Evolutionary conservation across 2,113 vertebrate species (phyloP).

Genomic region (Catharus bicknelli): DNA sequence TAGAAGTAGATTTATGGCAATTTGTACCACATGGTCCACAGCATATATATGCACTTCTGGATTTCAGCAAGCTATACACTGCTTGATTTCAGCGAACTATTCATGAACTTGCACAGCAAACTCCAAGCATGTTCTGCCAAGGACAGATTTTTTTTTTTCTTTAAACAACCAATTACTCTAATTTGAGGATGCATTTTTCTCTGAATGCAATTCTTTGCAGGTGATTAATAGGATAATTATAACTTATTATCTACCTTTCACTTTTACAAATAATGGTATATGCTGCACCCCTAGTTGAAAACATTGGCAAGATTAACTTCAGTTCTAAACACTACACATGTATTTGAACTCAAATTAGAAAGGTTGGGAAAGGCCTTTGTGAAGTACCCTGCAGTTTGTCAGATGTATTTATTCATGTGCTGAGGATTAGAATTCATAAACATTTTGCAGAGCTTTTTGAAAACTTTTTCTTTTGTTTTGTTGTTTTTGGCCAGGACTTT

Average conservation of each 20-base stretch:
- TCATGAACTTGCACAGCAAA: background rate
- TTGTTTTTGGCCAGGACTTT: conserved; percentile 75
- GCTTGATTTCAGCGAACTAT: background rate
- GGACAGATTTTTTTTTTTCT: background rate
- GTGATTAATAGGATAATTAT: conserved; percentile 81
- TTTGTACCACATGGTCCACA: background rate
- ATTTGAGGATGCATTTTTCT: conserved; percentile 65
- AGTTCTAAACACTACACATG: conserved; percentile 58
- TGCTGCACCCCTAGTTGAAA: conserved; percentile 39
- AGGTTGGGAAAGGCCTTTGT: conserved; percentile 74
- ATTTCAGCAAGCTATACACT: background rate
- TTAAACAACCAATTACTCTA: conserved; percentile 55
- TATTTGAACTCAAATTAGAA: conserved; percentile 82
- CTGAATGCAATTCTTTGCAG: conserved; percentile 51
- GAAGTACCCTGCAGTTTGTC: conserved; percentile 81
- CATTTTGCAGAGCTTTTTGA: conserved; percentile 73
- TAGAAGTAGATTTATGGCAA: background rate
- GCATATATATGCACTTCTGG: background rate
- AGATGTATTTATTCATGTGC: conserved; percentile 85
- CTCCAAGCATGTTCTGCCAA: background rate
- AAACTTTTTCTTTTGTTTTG: conserved; percentile 73
- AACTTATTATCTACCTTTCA: conserved; percentile 73
- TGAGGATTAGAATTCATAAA: conserved; percentile 85
- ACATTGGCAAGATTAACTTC: conserved; percentile 49
- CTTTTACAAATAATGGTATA: conserved; percentile 64